Percentiles rank a stretch among this genome's conserved stretches.
Conservation (phyloP, 2,888 invertebrate species). For the Troides helena region DNA sequence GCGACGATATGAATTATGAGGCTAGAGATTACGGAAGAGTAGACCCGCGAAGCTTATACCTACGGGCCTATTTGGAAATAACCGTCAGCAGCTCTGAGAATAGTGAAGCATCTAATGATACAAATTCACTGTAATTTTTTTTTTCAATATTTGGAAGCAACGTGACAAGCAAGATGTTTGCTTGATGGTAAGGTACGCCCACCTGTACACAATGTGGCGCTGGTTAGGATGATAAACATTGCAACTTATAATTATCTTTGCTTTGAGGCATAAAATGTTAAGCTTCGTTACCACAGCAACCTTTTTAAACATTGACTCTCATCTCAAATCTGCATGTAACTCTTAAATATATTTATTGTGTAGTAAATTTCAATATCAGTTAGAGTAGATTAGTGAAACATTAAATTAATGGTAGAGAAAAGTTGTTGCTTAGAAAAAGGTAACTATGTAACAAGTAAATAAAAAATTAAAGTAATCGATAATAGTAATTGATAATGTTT, state of each 20-base stretch:
- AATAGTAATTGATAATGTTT: neutral
- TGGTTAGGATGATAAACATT: too few species aligned
- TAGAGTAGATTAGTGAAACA: neutral
- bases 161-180: too few species aligned
- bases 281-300: too few species aligned
- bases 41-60: neutral
- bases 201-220: too few species aligned
- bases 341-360: too few species aligned
- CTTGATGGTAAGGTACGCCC: too few species aligned
- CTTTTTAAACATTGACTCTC: neutral
- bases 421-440: neutral
- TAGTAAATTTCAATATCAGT: neutral
- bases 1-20: neutral
- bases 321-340: neutral
- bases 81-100: neutral
- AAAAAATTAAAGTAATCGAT: neutral
- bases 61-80: constrained; percentile 1
- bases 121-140: constrained; percentile 10
- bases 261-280: too few species aligned
- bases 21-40: neutral
- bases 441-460: neutral
- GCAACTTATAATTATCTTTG: too few species aligned
- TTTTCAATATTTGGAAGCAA: too few species aligned
- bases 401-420: neutral
- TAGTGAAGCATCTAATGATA: constrained; percentile 14